Conservation (phyloP, 2,797 vertebrate species). For the Masticophis lateralis region DNA sequence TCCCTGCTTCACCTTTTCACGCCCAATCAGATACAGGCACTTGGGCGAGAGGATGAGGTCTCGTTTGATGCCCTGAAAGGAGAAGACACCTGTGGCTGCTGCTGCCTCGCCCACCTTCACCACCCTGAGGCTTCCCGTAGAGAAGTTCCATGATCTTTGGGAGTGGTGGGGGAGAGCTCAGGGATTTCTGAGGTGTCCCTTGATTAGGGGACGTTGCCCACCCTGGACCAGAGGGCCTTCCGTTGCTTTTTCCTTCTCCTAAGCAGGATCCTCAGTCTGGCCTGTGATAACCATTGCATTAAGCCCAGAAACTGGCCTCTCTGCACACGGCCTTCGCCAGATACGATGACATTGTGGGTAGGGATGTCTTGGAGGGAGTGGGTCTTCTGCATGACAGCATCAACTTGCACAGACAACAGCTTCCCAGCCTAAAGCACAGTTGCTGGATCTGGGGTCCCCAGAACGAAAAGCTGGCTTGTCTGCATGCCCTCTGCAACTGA, state of each 20-base stretch:
- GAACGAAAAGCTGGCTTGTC: neutral
- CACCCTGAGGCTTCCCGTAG: neutral
- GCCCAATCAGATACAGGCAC: slow-evolving; percentile 90
- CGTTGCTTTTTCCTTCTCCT: neutral
- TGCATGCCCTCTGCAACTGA: neutral
- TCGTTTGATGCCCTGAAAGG: slow-evolving; percentile 85
- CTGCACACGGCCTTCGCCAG: neutral
- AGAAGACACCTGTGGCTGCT: neutral
- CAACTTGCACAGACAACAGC: neutral
- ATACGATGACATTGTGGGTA: no score
- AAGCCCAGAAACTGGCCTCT: neutral
- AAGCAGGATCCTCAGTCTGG: neutral
- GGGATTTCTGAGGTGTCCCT: neutral
- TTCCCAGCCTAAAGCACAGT: neutral
- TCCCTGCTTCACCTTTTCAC: slow-evolving; percentile 94
- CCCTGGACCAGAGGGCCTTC: neutral
- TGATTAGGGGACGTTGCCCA: neutral
- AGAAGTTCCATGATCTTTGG: neutral
- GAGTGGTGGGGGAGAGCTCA: neutral
- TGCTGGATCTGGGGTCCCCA: neutral
- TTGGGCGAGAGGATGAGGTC: slow-evolving; percentile 94
- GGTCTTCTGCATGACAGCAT: neutral
- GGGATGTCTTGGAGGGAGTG: accelerated
- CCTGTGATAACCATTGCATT: neutral
- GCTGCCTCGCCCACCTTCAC: neutral